These are phyloP conservation scores for Macrobrachium rosenbergii DNA, from an alignment of 1,140 invertebrate genomes.

Conservation along the genomic window DNA sequence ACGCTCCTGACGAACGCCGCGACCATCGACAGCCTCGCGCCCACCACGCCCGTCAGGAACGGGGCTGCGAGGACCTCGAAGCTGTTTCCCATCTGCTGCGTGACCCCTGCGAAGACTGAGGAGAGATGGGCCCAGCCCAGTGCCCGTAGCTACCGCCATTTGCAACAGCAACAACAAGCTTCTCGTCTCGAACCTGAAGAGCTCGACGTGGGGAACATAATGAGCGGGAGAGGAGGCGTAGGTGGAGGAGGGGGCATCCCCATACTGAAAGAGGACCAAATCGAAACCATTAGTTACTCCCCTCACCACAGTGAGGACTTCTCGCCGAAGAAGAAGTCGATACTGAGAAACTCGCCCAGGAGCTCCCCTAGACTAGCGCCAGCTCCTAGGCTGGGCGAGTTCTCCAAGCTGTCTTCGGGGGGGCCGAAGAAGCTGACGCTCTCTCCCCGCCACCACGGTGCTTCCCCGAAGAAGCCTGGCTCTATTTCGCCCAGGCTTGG, in stretches of 20 bases:
- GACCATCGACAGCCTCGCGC: background rate
- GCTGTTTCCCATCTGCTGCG: conserved; percentile 49
- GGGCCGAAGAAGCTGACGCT: background rate
- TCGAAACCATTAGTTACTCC: no score
- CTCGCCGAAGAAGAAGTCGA: no score
- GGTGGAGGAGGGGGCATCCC: no score
- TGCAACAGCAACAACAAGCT: background rate
- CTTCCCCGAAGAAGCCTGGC: conserved; percentile 13
- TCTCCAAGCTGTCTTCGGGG: conserved; percentile 11
- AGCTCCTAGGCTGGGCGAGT: background rate
- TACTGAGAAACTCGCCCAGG: no score
- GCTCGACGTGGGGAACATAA: no score
- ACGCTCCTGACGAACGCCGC: background rate
- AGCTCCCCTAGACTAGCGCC: conserved; percentile 10
- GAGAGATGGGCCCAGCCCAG: conserved; percentile 46
- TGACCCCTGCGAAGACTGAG: conserved; percentile 27
- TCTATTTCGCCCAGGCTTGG: conserved; percentile 25
- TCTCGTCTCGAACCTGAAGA: no score
- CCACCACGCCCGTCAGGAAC: conserved; percentile 20
- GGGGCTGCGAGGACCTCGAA: conserved; percentile 42
- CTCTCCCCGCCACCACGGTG: background rate
- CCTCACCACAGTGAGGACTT: no score
- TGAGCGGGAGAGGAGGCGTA: no score
- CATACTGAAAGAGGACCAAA: no score
- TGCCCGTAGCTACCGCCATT: background rate